Evolutionary conservation across 2,113 vertebrate species (phyloP).

Genomic region (Eptatretus burgeri): DNA sequence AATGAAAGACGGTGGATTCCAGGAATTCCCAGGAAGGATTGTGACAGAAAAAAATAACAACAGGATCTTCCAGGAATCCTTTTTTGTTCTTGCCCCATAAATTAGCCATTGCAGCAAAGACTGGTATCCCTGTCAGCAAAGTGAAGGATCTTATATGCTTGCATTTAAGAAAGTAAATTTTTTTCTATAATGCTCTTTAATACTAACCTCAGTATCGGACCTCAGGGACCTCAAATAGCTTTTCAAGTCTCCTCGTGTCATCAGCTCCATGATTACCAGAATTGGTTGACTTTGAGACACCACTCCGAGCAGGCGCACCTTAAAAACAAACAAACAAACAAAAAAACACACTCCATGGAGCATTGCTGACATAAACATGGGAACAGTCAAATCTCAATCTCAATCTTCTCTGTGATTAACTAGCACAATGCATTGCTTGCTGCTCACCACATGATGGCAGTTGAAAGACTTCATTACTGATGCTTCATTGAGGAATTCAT

Average conservation of each 20-base stretch:
- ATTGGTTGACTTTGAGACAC: slow-evolving; percentile 33
- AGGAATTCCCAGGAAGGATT: no score
- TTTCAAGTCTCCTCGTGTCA: slow-evolving; percentile 31
- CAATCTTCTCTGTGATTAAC: background rate
- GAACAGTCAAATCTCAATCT: background rate
- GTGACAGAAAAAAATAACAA: no score
- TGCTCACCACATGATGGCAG: slow-evolving; percentile 30
- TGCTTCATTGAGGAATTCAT: slow-evolving; percentile 37
- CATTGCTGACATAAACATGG: background rate
- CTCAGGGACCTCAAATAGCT: slow-evolving; percentile 28
- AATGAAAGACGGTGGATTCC: no score
- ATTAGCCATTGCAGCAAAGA: no score
- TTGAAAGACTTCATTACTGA: slow-evolving; percentile 40
- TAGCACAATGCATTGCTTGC: background rate
- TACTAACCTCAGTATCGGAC: slow-evolving; percentile 24
- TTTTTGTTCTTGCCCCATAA: no score
- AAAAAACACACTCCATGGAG: background rate
- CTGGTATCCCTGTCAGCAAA: no score
- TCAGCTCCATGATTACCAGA: slow-evolving; percentile 40
- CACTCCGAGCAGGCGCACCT: slow-evolving; percentile 28
- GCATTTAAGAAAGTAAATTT: no score
- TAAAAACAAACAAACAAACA: slow-evolving; percentile 10
- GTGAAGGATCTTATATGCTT: no score
- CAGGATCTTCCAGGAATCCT: no score
- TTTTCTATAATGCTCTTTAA: background rate